Conservation (phyloP, 2,797 vertebrate species). For the Notolepis coatsorum region DNA sequence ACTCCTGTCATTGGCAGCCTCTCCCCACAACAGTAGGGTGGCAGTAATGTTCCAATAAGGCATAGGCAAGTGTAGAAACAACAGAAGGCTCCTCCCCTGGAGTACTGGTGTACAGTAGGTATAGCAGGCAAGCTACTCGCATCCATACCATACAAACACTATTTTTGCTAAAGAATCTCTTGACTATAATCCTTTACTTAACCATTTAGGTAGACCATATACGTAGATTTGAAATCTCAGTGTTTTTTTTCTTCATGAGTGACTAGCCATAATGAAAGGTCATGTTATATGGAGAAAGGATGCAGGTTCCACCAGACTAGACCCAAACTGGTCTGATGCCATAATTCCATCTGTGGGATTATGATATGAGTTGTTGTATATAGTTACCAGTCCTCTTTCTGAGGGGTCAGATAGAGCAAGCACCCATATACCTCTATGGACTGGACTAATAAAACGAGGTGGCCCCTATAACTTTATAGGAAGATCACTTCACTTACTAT, state of each 20-base stretch:
- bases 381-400: no score
- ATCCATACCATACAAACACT: constrained; percentile 45
- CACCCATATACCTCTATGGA: no score
- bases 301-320: neutral
- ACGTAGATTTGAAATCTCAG: neutral
- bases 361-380: no score
- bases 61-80: constrained; percentile 54
- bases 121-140: constrained; percentile 40
- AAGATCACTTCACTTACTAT: no score
- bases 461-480: no score
- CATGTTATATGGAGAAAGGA: neutral
- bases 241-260: neutral
- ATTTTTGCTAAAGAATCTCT: neutral
- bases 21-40: constrained; percentile 68
- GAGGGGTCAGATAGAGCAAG: no score
- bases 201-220: neutral
- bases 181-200: neutral
- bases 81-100: constrained; percentile 63
- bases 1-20: constrained; percentile 54
- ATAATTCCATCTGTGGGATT: no score
- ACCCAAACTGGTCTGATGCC: constrained; percentile 1
- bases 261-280: neutral
- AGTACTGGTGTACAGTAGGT: constrained; percentile 52
- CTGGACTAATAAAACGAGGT: no score
- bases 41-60: constrained; percentile 74